These are phyloP conservation scores for Dichetophora obliterata DNA, from an alignment of 2,888 invertebrate species.

Conservation along the genomic window DNA sequence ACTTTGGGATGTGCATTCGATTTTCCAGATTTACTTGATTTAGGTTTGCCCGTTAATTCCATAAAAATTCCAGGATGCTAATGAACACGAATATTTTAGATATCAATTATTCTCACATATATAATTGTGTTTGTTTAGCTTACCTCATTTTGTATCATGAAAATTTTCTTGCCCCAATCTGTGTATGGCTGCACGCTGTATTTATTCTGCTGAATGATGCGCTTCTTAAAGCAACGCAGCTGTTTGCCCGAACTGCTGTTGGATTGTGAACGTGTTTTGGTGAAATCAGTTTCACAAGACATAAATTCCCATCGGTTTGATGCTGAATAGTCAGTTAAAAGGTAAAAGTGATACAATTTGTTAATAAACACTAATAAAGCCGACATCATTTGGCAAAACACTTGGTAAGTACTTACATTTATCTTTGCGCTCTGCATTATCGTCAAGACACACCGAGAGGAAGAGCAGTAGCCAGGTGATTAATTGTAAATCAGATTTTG, in stretches of 20 bases:
- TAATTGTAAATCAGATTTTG: slow-evolving; percentile 76
- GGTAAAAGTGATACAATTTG: too few species aligned
- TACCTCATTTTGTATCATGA: slow-evolving; percentile 69
- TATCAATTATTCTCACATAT: not conserved
- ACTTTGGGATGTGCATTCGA: slow-evolving; percentile 54
- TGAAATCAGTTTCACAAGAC: slow-evolving; percentile 79
- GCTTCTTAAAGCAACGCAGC: slow-evolving; percentile 68
- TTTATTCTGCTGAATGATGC: slow-evolving; percentile 68
- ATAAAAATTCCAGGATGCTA: slow-evolving; percentile 72
- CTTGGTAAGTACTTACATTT: slow-evolving; percentile 66
- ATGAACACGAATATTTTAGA: slow-evolving; percentile 20
- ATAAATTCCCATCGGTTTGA: slow-evolving; percentile 88
- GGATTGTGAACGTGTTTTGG: slow-evolving; percentile 65
- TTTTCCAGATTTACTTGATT: slow-evolving; percentile 59
- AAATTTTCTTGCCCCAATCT: slow-evolving; percentile 69
- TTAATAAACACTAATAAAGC: too few species aligned
- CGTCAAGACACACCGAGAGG: slow-evolving; percentile 80
- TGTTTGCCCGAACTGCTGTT: slow-evolving; percentile 64
- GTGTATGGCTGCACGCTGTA: slow-evolving; percentile 67
- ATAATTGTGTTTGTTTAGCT: slow-evolving; percentile 19
- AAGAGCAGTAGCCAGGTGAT: slow-evolving; percentile 84
- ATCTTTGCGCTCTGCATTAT: slow-evolving; percentile 68
- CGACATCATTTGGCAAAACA: too few species aligned
- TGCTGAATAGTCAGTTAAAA: too few species aligned
- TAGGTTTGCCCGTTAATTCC: slow-evolving; percentile 72